A percentile compares a stretch with the other conserved stretches of the same genome.
phyloP scores from a whole-genome alignment of 2,888 invertebrate genomes.

The Adelognathus sp. region DNA sequence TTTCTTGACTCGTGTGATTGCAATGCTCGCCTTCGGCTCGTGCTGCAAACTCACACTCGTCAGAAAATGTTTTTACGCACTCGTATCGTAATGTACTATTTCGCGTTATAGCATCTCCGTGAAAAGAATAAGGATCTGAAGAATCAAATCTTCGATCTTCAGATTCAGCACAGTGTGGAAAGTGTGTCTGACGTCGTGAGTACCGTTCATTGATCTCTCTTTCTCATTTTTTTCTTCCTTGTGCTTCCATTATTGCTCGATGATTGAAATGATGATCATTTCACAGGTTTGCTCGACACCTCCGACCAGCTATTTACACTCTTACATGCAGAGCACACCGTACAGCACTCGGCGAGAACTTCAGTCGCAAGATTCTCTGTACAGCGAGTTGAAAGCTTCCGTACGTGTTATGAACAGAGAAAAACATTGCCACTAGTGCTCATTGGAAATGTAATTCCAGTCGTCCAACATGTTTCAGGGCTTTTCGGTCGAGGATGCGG shows the following conservation, averaged over 20 bases:
- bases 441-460: background rate
- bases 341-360: conserved; percentile 20
- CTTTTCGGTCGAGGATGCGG: conserved; percentile 58
- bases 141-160: conserved; percentile 57
- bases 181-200: conserved; percentile 44
- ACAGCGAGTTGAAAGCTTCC: conserved; percentile 67
- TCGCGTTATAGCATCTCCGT: conserved; percentile 56
- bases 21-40: too few relatives aligned
- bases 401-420: conserved; percentile 53
- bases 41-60: too few relatives aligned
- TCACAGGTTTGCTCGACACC: conserved; percentile 61
- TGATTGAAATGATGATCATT: conserved; percentile 3
- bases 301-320: conserved; percentile 49
- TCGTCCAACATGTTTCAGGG: conserved; percentile 60
- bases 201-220: background rate
- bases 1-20: too few relatives aligned
- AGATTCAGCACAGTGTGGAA: conserved; percentile 39
- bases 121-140: conserved; percentile 63
- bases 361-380: conserved; percentile 62
- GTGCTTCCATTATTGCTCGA: background rate
- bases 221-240: background rate
- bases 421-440: background rate
- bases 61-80: too few relatives aligned
- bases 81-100: background rate
- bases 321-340: conserved; percentile 59